Evolutionary conservation across 2,113 vertebrate genomes (phyloP), one percentile per base, ranked within the genome.

Genomic region (Mesembrinibis cayennensis): DNA sequence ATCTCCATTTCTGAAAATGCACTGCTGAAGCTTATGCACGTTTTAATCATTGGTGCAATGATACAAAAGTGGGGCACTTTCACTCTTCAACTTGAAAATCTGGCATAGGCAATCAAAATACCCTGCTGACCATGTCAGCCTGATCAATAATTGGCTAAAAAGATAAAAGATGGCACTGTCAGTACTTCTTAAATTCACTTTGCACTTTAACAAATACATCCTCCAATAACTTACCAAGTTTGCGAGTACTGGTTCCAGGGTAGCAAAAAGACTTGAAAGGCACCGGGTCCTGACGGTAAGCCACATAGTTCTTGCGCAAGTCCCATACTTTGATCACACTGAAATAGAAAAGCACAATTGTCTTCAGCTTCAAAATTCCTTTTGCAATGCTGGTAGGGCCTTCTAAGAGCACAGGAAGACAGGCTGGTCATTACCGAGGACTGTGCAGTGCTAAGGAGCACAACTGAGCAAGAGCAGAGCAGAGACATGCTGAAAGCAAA

Each of bases 261-360:
- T 99, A 99, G 7, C 97, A 97, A 90, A 98, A 99, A 16, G 86
- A 96, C 97, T 98, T 99, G 92, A 98, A 95, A 4, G 99, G 98
- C 50, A 98, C 53, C 0, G 99, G 99, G 76, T 99, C 99, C 56
- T 99, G 99, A 12, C 98, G 98, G 87, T 98, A 98, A 9, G 97
- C 63, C 0, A 98, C 98, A 34, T 99, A 99, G 98, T 98, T 99
- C 97, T 99, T 99, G 73, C 99, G 99, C 87, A 99, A 93, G 96
- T 99, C 99, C 99, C 99, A 99, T 62, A 99, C 97, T 95, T 99
- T 99, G 95, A 99, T 98, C n/a, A 98, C 98, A 25, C 99, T 99
- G 97, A 72, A 97, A 95, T 5, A 59, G 53, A 97, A 90, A 71
- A 93, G 83, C n/a, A 73, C 17, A 25, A 42, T 67, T 4, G 25